phyloP scores from a whole-genome alignment of 1,140 invertebrate genomes.

The Monomorium pharaonis region DNA sequence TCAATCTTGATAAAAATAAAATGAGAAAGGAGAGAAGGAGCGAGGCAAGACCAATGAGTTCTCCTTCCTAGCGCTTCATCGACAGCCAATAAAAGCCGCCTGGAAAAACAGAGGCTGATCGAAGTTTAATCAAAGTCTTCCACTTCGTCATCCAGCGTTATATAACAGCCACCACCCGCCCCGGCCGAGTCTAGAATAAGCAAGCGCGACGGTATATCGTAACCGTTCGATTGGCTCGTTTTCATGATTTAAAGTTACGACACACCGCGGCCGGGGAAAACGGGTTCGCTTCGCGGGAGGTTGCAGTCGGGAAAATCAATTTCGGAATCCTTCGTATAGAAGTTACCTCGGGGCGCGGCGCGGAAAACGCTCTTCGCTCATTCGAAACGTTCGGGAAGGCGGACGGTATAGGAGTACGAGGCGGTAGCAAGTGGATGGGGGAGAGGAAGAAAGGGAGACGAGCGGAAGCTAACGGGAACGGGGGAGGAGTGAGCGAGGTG shows the following conservation, averaged over 20 bases:
- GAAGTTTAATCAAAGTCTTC: conserved; percentile 59
- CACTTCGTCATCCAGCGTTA: conserved; percentile 46
- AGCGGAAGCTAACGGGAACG: background rate
- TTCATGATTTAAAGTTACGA: conserved; percentile 27
- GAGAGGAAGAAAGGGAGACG: conserved; percentile 24
- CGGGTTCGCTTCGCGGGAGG: background rate
- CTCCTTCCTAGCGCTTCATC: conserved; percentile 38
- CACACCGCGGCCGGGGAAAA: background rate
- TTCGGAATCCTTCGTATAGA: conserved; percentile 46
- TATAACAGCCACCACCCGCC: conserved; percentile 26
- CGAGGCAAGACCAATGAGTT: conserved; percentile 16
- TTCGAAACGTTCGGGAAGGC: background rate
- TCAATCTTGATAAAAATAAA: conserved; percentile 53
- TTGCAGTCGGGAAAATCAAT: conserved; percentile 41
- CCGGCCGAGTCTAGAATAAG: conserved; percentile 34
- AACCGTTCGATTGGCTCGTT: conserved; percentile 36
- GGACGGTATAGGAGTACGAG: background rate
- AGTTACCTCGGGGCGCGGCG: conserved; percentile 13
- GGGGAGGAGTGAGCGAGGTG: conserved; percentile 62
- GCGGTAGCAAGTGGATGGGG: background rate
- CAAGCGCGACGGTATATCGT: conserved; percentile 38
- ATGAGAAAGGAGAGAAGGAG: background rate
- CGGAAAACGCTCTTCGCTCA: conserved; percentile 18
- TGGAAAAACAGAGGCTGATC: conserved; percentile 54
- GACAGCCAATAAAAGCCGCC: conserved; percentile 38